These are phyloP conservation scores for Lamprologus speciosus DNA, from an alignment of 2,113 vertebrate species.

Conservation along the genomic window DNA sequence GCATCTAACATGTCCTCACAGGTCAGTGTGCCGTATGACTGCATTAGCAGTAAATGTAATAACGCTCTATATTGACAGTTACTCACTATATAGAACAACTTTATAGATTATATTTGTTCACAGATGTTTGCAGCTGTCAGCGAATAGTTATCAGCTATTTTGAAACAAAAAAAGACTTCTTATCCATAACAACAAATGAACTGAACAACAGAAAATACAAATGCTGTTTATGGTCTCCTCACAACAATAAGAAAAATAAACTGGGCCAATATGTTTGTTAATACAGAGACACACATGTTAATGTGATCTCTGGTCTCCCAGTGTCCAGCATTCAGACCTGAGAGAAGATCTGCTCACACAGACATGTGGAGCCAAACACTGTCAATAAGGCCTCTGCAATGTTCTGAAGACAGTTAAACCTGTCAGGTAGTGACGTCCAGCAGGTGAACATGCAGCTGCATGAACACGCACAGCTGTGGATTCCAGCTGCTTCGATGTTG, in stretches of 20 bases:
- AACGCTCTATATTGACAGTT: rapidly evolving
- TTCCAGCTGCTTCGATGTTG: too few species aligned
- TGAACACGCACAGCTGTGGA: too few species aligned
- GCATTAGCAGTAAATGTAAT: rapidly evolving
- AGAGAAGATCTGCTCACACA: too few species aligned
- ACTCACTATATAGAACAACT: rapidly evolving
- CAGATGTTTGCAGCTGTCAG: rapidly evolving
- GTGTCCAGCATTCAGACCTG: too few species aligned
- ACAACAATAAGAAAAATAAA: rapidly evolving
- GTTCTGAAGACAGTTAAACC: too few species aligned
- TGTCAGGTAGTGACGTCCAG: too few species aligned
- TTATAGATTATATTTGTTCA: rapidly evolving
- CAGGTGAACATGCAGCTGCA: too few species aligned
- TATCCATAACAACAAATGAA: too few species aligned
- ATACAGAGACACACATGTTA: rapidly evolving
- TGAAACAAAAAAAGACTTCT: rapidly evolving
- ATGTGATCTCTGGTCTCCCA: rapidly evolving
- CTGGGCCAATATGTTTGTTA: too few species aligned
- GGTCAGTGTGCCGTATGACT: rapidly evolving
- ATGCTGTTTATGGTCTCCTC: too few species aligned
- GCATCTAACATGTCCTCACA: rapidly evolving
- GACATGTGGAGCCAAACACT: rapidly evolving
- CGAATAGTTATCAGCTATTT: rapidly evolving
- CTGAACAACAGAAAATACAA: too few species aligned
- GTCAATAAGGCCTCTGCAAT: too few species aligned